Evolutionary conservation across 2,113 vertebrate species (phyloP).

Genomic region (Otolemur garnettii): DNA sequence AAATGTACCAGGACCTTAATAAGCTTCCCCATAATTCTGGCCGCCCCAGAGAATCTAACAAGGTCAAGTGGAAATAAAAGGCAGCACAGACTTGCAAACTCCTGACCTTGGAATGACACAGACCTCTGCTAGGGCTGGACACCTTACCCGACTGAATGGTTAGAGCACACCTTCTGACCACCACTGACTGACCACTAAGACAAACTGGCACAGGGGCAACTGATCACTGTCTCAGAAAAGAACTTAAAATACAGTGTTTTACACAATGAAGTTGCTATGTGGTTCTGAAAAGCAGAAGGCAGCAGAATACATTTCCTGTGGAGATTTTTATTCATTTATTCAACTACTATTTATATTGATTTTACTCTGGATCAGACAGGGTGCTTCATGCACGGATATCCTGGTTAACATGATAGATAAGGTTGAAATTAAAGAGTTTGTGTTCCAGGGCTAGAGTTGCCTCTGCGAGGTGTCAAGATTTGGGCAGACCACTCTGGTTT

Average conservation of each 20-base stretch:
- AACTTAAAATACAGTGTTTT: background rate
- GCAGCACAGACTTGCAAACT: background rate
- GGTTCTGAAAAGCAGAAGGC: background rate
- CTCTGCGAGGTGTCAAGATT: background rate
- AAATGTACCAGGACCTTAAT: background rate
- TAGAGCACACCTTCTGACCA: background rate
- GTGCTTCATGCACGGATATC: background rate
- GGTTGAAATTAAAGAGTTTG: background rate
- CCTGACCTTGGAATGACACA: background rate
- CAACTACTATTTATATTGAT: background rate
- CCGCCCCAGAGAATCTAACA: background rate
- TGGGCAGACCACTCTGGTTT: background rate
- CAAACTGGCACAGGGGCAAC: background rate
- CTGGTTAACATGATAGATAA: too few relatives aligned
- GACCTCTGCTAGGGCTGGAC: background rate
- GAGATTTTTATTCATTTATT: background rate
- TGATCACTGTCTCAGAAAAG: background rate
- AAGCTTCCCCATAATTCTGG: background rate
- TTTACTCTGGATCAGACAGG: background rate
- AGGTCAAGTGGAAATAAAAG: background rate
- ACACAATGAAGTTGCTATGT: background rate
- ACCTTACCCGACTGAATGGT: background rate
- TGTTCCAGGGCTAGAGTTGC: background rate
- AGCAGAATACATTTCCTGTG: background rate
- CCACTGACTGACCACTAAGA: background rate